Conservation (phyloP, 2,888 invertebrate genomes). For the Listrodromus nycthemerus region DNA sequence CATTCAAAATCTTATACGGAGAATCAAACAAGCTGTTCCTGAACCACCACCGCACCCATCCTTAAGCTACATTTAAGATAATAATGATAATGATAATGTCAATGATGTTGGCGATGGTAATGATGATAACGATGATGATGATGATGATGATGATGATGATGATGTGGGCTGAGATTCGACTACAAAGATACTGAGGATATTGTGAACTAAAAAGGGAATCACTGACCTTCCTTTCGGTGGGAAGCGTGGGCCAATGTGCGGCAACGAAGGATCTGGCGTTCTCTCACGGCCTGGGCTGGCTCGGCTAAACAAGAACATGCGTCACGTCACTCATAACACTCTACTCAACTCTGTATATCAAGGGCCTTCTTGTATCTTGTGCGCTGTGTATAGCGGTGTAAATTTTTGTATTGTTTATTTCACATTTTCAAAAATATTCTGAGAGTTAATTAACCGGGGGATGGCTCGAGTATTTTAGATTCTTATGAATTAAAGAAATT, state of each 20-base stretch:
- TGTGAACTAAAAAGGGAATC: slow-evolving; percentile 69
- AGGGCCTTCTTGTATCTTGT: slow-evolving; percentile 46
- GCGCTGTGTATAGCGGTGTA: slow-evolving; percentile 46
- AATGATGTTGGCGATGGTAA: slow-evolving; percentile 37
- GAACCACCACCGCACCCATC: slow-evolving; percentile 53
- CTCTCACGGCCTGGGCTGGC: slow-evolving; percentile 93
- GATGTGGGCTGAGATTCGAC: slow-evolving; percentile 35
- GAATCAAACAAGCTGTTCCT: slow-evolving; percentile 61
- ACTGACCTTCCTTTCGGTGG: slow-evolving; percentile 93
- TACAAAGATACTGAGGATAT: slow-evolving; percentile 30
- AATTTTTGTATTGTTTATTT: slow-evolving; percentile 42
- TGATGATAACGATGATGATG: slow-evolving; percentile 44
- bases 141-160: slow-evolving; percentile 33
- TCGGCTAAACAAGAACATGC: slow-evolving; percentile 90
- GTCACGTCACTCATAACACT: slow-evolving; percentile 83
- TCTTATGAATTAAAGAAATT: slow-evolving; percentile 14
- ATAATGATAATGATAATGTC: slow-evolving; percentile 31
- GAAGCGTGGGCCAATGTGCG: slow-evolving; percentile 96
- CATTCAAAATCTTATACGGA: slow-evolving; percentile 57
- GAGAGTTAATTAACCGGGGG: slow-evolving; percentile 16
- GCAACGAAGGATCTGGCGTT: slow-evolving; percentile 92
- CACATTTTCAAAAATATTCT: slow-evolving; percentile 15
- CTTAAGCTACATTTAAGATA: slow-evolving; percentile 48
- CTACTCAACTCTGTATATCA: slow-evolving; percentile 74
- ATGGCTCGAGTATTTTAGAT: not conserved